Evolutionary conservation across 2,888 invertebrate species (phyloP), one percentile per base, ranked within the genome.

Genomic region (Microchrysa polita): DNA sequence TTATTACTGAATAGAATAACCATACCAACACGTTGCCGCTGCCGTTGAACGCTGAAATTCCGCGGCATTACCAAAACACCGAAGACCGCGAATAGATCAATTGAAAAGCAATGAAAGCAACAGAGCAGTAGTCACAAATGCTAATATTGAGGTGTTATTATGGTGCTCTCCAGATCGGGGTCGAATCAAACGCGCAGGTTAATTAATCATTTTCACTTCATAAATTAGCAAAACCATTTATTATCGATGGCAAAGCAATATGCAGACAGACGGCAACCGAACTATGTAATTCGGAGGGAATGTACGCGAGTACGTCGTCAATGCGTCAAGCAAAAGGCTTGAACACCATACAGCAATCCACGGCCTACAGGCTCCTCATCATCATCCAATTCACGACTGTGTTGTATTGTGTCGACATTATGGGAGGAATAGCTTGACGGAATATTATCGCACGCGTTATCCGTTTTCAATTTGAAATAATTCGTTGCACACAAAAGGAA

Each of bases 201-300:
- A 73, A 73, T 73, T 73, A 73, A 73, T 73, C 73, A 73, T 73
- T 73, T 67, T 73, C 73, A 73, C 73, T 73, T 67, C 73, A 73
- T 73, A 73, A 73, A 73, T 73, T 73, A 73, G 67, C 73, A 48
- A 67, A 73, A 73, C 59, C 73, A 73, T 73, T 73, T 67, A 73
- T 73, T 67, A 73, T 52, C 34, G 48, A 52, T 73, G 63, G 53
- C 69, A 69, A n/a, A 55, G 61, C 10, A 42, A 9, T 34, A 34
- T n/a, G n/a, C n/a, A n/a, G n/a, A n/a, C 27, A 34, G 7, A 40
- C 42, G 40, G 34, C 40, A 20, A 48, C 34, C 22, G 16, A 48
- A 48, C 34, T 34, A 34, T 34, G 27, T 34, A 34, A 34, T 34
- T 12, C 10, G 5, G 16, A 48, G 48, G 34, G 65, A 27, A 23